Evolutionary conservation across 2,797 vertebrate species (phyloP).

Genomic region (Amblyopsis hoosieri): DNA sequence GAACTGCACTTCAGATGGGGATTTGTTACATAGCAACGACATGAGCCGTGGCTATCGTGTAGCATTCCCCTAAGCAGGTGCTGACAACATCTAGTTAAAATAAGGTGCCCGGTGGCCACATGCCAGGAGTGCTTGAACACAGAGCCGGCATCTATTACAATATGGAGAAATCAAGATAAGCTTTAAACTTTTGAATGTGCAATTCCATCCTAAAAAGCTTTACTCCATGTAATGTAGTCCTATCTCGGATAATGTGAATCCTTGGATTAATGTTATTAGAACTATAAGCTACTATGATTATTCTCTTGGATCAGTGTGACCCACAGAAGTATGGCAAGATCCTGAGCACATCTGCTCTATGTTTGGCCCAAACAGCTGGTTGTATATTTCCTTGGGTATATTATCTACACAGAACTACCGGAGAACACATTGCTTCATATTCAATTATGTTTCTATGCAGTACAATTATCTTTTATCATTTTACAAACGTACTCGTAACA

Average conservation of each 20-base stretch:
- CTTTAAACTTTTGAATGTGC: slow-evolving; percentile 15
- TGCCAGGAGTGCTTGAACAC: slow-evolving; percentile 3
- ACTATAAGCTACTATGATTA: slow-evolving; percentile 72
- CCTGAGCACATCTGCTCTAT: slow-evolving; percentile 63
- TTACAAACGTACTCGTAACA: too few relatives aligned
- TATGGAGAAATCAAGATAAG: slow-evolving; percentile 30
- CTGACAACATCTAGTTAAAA: slow-evolving; percentile 28
- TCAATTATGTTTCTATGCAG: not conserved
- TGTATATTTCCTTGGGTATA: slow-evolving; percentile 42
- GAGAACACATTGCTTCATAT: slow-evolving; percentile 2
- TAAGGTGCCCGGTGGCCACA: slow-evolving; percentile 19
- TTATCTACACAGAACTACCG: slow-evolving; percentile 47
- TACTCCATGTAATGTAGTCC: slow-evolving; percentile 61
- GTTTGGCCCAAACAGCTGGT: slow-evolving; percentile 27
- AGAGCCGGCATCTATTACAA: slow-evolving; percentile 6
- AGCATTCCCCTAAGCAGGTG: slow-evolving; percentile 36
- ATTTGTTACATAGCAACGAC: slow-evolving; percentile 50
- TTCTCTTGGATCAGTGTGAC: slow-evolving; percentile 66
- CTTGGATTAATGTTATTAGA: slow-evolving; percentile 80
- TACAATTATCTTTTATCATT: too few relatives aligned
- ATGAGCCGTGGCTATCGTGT: slow-evolving; percentile 18
- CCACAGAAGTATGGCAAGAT: slow-evolving; percentile 61
- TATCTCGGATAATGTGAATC: slow-evolving; percentile 65
- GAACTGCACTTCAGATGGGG: slow-evolving; percentile 39
- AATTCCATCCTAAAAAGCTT: slow-evolving; percentile 39